These are phyloP conservation scores for Anabacerthia variegaticeps DNA, from an alignment of 2,797 vertebrate species.

Conservation along the genomic window DNA sequence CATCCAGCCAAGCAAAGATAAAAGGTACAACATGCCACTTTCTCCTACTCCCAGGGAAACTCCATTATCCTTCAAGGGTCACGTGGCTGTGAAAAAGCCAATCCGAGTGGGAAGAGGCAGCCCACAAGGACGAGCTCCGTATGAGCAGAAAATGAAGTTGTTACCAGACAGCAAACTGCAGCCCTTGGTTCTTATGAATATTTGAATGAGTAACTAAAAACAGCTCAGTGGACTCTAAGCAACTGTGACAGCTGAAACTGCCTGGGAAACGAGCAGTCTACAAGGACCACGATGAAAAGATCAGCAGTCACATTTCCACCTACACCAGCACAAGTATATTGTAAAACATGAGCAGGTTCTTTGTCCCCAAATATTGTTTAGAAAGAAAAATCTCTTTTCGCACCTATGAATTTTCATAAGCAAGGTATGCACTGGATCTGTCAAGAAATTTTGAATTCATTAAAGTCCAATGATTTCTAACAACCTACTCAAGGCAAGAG, in stretches of 20 bases:
- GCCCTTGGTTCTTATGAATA: constrained; percentile 86
- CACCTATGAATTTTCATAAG: constrained; percentile 33
- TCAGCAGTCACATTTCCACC: constrained; percentile 30
- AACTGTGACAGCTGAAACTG: constrained; percentile 88
- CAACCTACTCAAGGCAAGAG: constrained; percentile 31
- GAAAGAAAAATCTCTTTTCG: neutral
- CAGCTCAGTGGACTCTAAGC: constrained; percentile 84
- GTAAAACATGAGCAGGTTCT: constrained; percentile 1
- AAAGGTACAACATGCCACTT: constrained; percentile 77
- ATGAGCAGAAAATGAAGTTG: constrained; percentile 81
- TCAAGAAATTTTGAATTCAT: constrained; percentile 51
- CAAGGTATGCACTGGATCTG: neutral
- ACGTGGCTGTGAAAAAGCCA: constrained; percentile 60
- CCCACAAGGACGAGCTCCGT: constrained; percentile 72
- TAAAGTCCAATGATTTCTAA: constrained; percentile 63
- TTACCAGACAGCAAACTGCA: constrained; percentile 82
- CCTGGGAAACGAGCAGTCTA: constrained; percentile 74
- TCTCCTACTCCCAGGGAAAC: constrained; percentile 73
- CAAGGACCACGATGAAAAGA: constrained; percentile 71
- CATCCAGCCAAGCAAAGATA: constrained; percentile 77
- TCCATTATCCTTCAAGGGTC: constrained; percentile 78
- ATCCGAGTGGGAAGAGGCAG: constrained; percentile 27
- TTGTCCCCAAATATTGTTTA: constrained; percentile 4
- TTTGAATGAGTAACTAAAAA: constrained; percentile 92
- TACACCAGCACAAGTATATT: neutral